Conservation (phyloP, 2,113 vertebrate species). For the Microtus montanus region DNA sequence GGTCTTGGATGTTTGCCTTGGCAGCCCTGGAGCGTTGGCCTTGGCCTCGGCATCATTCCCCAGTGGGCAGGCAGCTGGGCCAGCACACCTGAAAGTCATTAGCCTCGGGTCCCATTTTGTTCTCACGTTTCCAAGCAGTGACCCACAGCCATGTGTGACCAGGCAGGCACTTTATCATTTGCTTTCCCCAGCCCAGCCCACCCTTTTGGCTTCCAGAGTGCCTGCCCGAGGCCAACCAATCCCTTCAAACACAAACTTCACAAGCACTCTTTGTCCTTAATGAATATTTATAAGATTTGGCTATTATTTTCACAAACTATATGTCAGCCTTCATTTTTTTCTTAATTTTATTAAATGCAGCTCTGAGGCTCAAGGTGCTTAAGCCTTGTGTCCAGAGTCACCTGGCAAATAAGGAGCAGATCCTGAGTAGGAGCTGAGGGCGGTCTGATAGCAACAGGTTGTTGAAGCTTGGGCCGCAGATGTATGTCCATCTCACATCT, state of each 20-base stretch:
- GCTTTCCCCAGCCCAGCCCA: background rate
- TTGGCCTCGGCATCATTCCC: constrained; percentile 76
- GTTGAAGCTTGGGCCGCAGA: fast-evolving
- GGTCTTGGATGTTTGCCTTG: constrained; percentile 82
- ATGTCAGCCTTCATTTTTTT: constrained; percentile 17
- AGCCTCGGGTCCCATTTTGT: constrained; percentile 78
- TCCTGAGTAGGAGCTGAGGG: background rate
- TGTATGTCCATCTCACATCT: fast-evolving
- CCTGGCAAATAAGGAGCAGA: background rate
- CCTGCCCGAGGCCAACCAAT: constrained; percentile 61
- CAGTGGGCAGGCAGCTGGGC: constrained; percentile 69
- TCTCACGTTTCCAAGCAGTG: constrained; percentile 84
- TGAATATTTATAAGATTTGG: constrained; percentile 58
- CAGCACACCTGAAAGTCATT: constrained; percentile 85
- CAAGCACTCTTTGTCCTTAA: constrained; percentile 48
- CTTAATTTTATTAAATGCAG: background rate
- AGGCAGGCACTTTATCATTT: constrained; percentile 84
- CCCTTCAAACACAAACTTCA: constrained; percentile 19
- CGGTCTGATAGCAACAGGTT: background rate
- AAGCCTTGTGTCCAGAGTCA: constrained; percentile 19
- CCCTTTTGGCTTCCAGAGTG: constrained; percentile 62
- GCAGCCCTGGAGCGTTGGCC: constrained; percentile 70
- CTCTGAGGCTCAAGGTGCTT: background rate
- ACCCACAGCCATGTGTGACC: constrained; percentile 79
- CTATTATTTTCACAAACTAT: constrained; percentile 52